Evolutionary conservation across 2,797 vertebrate species (phyloP).

Genomic region (Falco rusticolus): DNA sequence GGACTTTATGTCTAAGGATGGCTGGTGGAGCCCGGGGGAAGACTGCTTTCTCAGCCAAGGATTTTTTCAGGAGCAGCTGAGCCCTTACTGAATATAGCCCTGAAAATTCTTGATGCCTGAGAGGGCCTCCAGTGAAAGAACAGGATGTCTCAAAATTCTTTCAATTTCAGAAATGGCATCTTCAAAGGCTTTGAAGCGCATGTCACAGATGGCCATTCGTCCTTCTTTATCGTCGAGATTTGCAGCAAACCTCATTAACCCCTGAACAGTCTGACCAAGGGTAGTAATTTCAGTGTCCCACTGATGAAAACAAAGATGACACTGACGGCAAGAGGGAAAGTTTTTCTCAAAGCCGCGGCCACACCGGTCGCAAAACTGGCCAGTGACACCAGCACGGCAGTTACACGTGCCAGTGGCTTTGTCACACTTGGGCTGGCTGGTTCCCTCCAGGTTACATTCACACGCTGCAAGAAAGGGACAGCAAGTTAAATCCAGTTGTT

Average conservation of each 20-base stretch:
- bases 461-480: constrained; percentile 78
- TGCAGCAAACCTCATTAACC: constrained; percentile 71
- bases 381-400: constrained; percentile 78
- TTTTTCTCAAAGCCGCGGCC: constrained; percentile 68
- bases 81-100: constrained; percentile 70
- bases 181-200: constrained; percentile 68
- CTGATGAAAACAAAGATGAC: constrained; percentile 83
- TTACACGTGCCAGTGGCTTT: constrained; percentile 81
- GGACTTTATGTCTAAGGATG: background rate
- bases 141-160: constrained; percentile 74
- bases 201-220: constrained; percentile 44
- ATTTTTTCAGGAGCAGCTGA: background rate
- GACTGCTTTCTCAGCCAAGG: background rate
- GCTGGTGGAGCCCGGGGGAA: background rate
- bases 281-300: constrained; percentile 77
- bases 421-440: constrained; percentile 80
- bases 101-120: constrained; percentile 77
- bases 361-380: constrained; percentile 84
- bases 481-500: background rate
- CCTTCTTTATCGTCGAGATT: constrained; percentile 62
- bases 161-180: constrained; percentile 74
- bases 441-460: constrained; percentile 83
- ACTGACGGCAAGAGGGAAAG: constrained; percentile 84
- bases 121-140: constrained; percentile 60
- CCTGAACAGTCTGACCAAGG: constrained; percentile 70